These are phyloP conservation scores for Pitta sordida DNA, from an alignment of 2,113 vertebrate species.

Conservation along the genomic window DNA sequence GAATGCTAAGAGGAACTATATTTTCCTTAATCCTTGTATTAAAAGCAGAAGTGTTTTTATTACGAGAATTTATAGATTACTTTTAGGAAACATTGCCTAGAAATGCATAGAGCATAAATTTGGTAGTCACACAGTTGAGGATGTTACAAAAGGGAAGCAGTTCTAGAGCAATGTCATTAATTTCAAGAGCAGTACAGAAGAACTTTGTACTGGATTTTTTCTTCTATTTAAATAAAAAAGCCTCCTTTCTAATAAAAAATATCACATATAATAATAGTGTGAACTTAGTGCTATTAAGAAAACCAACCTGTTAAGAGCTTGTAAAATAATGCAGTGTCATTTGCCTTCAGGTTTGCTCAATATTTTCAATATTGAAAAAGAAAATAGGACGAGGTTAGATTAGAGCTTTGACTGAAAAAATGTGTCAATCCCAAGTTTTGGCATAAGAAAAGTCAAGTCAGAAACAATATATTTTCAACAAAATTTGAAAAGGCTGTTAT, in stretches of 20 bases:
- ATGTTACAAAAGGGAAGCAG: background rate
- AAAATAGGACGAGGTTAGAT: background rate
- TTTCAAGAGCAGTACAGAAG: background rate
- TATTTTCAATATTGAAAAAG: background rate
- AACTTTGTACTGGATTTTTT: background rate
- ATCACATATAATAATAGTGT: background rate
- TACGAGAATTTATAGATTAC: background rate
- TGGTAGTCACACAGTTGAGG: fast-evolving
- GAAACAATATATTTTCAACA: background rate
- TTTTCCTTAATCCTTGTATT: background rate
- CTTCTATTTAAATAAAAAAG: background rate
- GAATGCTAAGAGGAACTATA: background rate
- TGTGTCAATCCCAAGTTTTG: background rate
- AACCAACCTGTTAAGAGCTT: background rate
- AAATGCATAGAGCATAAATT: background rate
- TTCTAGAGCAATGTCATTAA: background rate
- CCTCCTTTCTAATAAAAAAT: background rate
- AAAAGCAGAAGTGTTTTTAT: background rate
- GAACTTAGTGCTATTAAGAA: background rate
- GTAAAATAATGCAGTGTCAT: background rate
- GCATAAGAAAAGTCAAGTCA: background rate
- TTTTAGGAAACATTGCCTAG: background rate
- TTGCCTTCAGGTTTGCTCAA: background rate
- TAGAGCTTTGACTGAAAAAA: background rate
- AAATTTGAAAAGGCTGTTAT: background rate